Evolutionary conservation across 2,797 vertebrate genomes (phyloP).

Genomic region (Mus caroli): DNA sequence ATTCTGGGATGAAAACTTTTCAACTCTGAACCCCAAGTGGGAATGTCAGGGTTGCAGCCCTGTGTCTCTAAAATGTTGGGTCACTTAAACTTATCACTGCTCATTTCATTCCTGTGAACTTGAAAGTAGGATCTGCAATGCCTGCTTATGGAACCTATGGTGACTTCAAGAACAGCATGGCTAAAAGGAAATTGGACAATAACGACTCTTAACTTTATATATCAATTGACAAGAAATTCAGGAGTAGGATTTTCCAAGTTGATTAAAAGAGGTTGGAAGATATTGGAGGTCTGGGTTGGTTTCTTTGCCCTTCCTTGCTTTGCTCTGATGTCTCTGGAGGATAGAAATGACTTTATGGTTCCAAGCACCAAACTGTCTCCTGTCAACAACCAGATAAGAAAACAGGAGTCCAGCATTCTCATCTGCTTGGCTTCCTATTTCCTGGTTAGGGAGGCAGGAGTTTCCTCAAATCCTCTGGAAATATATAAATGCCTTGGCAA

Average conservation of each 20-base stretch:
- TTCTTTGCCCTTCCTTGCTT: not conserved
- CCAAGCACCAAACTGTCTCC: accelerated
- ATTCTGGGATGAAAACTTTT: not conserved
- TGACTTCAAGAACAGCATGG: slow-evolving; percentile 1
- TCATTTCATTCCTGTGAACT: not conserved
- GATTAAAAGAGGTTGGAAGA: not conserved
- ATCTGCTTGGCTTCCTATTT: not conserved
- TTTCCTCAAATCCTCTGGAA: not conserved
- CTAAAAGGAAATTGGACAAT: not conserved
- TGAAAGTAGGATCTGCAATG: not conserved
- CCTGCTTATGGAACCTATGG: not conserved
- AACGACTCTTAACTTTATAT: not conserved
- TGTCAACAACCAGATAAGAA: not conserved
- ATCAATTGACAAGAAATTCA: not conserved
- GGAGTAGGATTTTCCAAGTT: not conserved
- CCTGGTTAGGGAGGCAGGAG: not conserved
- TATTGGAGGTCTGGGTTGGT: not conserved
- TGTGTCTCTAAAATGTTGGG: not conserved
- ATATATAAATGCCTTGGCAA: not conserved
- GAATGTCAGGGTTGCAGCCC: not conserved
- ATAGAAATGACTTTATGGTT: not conserved
- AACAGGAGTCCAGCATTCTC: not conserved
- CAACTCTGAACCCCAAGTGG: not conserved
- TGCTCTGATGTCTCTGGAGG: not conserved
- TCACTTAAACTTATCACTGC: not conserved